phyloP scores from a whole-genome alignment of 2,888 invertebrate genomes.

The Isotomurus palustris region DNA sequence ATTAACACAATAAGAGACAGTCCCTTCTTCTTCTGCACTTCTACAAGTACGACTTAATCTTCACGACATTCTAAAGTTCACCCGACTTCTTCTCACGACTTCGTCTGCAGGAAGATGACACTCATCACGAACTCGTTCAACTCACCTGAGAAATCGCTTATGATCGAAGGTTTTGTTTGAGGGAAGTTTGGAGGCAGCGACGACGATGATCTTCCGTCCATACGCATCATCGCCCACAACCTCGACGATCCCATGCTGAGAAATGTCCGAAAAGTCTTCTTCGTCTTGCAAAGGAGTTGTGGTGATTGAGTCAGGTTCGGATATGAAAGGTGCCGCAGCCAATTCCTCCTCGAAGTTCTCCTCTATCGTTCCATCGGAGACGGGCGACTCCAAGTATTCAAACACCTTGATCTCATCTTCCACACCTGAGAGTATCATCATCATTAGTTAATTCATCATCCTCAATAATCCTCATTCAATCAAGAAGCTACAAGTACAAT shows the following conservation, averaged over 20 bases:
- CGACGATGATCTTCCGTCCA: constrained; percentile 91
- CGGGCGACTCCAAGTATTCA: constrained; percentile 62
- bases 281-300: constrained; percentile 48
- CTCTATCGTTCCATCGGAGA: constrained; percentile 81
- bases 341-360: constrained; percentile 87
- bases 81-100: too few species aligned
- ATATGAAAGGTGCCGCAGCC: constrained; percentile 58
- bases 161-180: constrained; percentile 73
- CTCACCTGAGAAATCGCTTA: constrained; percentile 64
- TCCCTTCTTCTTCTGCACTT: too few species aligned
- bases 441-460: too few species aligned
- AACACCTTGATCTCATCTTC: constrained; percentile 44
- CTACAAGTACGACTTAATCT: background rate
- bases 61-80: too few species aligned
- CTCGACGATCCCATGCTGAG: constrained; percentile 71
- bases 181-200: constrained; percentile 87
- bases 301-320: constrained; percentile 39
- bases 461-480: too few species aligned
- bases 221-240: constrained; percentile 76
- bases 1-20: too few species aligned
- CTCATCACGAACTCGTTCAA: too few species aligned
- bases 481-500: too few species aligned
- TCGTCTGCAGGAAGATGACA: too few species aligned
- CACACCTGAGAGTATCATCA: too few species aligned
- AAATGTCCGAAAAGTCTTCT: constrained; percentile 65